Base-by-base conservation (phyloP, 2,888 invertebrate species). In the Leptopilina drosophilae region DNA sequence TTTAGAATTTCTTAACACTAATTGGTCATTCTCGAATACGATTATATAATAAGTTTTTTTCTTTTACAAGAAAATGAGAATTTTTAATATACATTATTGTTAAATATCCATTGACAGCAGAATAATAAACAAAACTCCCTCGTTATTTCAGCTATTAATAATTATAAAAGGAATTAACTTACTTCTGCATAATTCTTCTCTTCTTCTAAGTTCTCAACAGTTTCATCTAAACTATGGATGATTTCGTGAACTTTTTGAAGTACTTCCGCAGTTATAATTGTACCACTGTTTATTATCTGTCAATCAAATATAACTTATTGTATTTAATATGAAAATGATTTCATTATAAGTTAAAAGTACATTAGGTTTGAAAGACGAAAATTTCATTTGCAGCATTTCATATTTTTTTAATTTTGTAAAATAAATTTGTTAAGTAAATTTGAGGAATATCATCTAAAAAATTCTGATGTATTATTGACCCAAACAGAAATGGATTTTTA, bases 191-290 rank as follows among this genome's bases (percentile, higher is more conserved):
- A 62, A 62, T 62, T 7, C 15, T 20, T 62, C n/a, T 62, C 7
- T 15, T 62, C 20, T 20, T 62, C 15, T n/a, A 8, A 2, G 8
- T 15, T 62, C 0, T 62, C 62, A 62, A 62, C 20, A 62, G 15
- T 62, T 7, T 62, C 62, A 20, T 62, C 62, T 62, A 62, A 62
- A 15, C 0, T 2, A 7, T 62, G 62, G 9, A 62, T 62, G 15
- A 62, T 15, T 20, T 15, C 62, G 8, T 62, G 62, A 20, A 7
- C 62, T 62, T 20, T 62, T 20, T 62, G 62, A 62, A 62, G 62
- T 62, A 62, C 20, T n/a, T 62, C 62, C 62, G 20, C 8, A 20
- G 62, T 62, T 20, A 62, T 62, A 62, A 20, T 62, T 62, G 62
- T 62, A 62, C 15, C 6, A 15, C 62, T 62, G n/a, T 15, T 62